These are phyloP conservation scores for Sphyrna mokarran DNA, from an alignment of 2,113 vertebrate species.

Conservation along the genomic window DNA sequence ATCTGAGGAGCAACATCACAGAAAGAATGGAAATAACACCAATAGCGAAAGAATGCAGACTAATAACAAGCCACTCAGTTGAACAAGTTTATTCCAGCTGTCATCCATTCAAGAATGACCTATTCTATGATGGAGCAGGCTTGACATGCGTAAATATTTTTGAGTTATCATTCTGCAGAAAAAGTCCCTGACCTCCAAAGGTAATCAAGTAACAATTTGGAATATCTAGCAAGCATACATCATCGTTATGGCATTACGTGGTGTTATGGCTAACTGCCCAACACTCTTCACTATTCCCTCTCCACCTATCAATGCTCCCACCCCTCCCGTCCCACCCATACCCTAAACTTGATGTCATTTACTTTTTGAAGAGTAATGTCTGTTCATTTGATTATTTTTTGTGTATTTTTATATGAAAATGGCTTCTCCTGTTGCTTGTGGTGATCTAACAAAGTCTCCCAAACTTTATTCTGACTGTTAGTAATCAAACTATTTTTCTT, in stretches of 20 bases:
- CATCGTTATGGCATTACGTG: background rate
- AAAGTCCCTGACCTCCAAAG: background rate
- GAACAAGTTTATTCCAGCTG: background rate
- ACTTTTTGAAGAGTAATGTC: background rate
- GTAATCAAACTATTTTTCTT: background rate
- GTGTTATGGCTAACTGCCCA: background rate
- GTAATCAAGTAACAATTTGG: background rate
- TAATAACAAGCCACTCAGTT: background rate
- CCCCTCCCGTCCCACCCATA: background rate
- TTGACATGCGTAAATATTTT: background rate
- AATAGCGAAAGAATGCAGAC: background rate
- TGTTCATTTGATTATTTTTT: background rate
- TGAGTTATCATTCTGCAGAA: background rate
- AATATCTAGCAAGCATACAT: background rate
- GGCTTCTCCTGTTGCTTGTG: background rate
- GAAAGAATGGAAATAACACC: background rate
- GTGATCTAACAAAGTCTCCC: too few species aligned
- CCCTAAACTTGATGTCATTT: background rate
- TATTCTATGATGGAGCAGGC: background rate
- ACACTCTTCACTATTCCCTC: background rate
- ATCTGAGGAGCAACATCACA: background rate
- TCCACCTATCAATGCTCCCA: too few species aligned
- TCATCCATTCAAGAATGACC: background rate
- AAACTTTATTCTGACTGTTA: background rate
- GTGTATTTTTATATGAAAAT: background rate